Conservation (phyloP, 2,888 invertebrate genomes). For the Bombyx huttoni region DNA sequence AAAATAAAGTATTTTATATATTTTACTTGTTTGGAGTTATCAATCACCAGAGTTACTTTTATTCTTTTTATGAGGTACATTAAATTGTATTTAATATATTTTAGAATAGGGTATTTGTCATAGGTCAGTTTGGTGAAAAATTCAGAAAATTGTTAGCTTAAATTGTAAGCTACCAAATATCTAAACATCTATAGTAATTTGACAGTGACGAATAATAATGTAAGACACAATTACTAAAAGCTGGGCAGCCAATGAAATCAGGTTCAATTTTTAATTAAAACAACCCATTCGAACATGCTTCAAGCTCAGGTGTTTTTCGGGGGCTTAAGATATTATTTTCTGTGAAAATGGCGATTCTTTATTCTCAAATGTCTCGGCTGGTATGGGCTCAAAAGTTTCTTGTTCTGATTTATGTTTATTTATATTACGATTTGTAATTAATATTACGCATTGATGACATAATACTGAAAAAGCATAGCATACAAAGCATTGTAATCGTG, state of each 20-base stretch:
- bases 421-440: slow-evolving; percentile 34
- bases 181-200: too few species aligned
- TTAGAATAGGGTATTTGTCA: too few species aligned
- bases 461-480: background rate
- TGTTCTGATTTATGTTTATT: slow-evolving; percentile 61
- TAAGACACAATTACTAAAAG: background rate
- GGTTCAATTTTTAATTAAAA: slow-evolving; percentile 10
- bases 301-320: slow-evolving; percentile 51
- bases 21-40: too few species aligned
- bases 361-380: slow-evolving; percentile 42
- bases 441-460: slow-evolving; percentile 1
- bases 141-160: too few species aligned
- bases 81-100: too few species aligned
- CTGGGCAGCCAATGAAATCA: background rate
- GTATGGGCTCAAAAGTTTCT: slow-evolving; percentile 40
- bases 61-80: too few species aligned
- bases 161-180: too few species aligned
- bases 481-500: background rate
- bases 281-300: slow-evolving; percentile 45
- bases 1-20: too few species aligned
- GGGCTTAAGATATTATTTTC: slow-evolving; percentile 54
- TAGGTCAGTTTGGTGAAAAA: too few species aligned
- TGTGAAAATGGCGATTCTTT: slow-evolving; percentile 55
- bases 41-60: too few species aligned
- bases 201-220: too few species aligned